Evolutionary conservation across 2,797 vertebrate species (phyloP).

Genomic region (Cyprinodon diabolis): DNA sequence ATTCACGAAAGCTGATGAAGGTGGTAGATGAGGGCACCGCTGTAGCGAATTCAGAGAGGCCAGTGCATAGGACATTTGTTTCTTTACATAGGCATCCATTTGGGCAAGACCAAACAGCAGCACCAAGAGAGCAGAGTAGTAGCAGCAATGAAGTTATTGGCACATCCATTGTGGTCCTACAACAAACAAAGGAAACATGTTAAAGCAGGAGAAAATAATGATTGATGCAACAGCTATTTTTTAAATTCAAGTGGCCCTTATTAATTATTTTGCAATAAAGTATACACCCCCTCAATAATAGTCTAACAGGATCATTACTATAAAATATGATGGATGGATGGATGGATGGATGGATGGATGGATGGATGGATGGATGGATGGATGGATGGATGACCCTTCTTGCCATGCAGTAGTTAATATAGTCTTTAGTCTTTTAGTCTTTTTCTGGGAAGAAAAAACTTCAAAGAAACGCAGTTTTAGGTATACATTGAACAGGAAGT

Average conservation of each 20-base stretch:
- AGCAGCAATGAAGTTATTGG: conserved; percentile 52
- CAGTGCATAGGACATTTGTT: conserved; percentile 37
- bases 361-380: too few species aligned
- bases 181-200: conserved; percentile 36
- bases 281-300: neutral
- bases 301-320: too few species aligned
- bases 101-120: conserved; percentile 66
- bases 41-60: conserved; percentile 69
- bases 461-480: neutral
- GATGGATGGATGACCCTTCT: too few species aligned
- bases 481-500: neutral
- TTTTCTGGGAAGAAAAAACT: neutral
- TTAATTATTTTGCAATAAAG: neutral
- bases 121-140: conserved; percentile 53
- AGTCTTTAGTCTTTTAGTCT: too few species aligned
- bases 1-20: conserved; percentile 36
- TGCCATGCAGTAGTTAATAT: too few species aligned
- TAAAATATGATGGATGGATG: too few species aligned
- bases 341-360: too few species aligned
- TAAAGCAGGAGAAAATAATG: neutral
- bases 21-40: conserved; percentile 52
- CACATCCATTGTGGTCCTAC: conserved; percentile 70
- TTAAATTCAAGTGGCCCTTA: neutral
- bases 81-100: conserved; percentile 60
- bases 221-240: neutral